Evolutionary conservation across 2,888 invertebrate genomes (phyloP).

Genomic region (Pogonocherus hispidulus): DNA sequence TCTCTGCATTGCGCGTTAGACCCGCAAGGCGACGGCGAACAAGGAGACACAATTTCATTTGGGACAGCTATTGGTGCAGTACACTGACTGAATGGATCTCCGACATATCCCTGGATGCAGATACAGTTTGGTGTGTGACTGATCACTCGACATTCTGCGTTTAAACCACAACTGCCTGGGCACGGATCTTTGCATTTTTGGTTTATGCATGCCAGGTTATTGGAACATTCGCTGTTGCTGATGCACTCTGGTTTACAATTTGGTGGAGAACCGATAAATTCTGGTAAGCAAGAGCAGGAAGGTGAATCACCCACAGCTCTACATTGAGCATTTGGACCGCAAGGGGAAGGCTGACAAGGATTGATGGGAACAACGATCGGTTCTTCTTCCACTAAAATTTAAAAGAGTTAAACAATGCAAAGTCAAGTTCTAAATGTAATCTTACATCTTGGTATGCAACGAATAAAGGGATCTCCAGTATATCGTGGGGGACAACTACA

Average conservation of each 20-base stretch:
- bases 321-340: slow-evolving; percentile 70
- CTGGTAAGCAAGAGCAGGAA: slow-evolving; percentile 71
- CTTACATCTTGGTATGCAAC: slow-evolving; percentile 73
- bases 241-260: slow-evolving; percentile 78
- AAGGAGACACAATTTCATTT: slow-evolving; percentile 60
- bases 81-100: slow-evolving; percentile 77
- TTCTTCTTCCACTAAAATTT: slow-evolving; percentile 58
- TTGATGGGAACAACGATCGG: slow-evolving; percentile 62
- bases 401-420: not conserved
- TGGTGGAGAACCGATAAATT: slow-evolving; percentile 69
- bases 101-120: slow-evolving; percentile 75
- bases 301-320: slow-evolving; percentile 69
- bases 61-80: slow-evolving; percentile 46
- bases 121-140: slow-evolving; percentile 84
- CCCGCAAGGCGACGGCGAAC: slow-evolving; percentile 66
- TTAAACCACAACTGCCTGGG: slow-evolving; percentile 78
- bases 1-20: slow-evolving; percentile 71
- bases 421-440: not conserved
- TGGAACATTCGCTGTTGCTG: slow-evolving; percentile 79
- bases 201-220: slow-evolving; percentile 79
- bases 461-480: slow-evolving; percentile 71
- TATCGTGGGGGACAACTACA: slow-evolving; percentile 71
- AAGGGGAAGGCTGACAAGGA: slow-evolving; percentile 69
- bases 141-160: slow-evolving; percentile 81
- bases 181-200: slow-evolving; percentile 84